A percentile compares a stretch with the other conserved stretches of the same genome.
Evolutionary conservation across 2,113 vertebrate species (phyloP).

Genomic region (Oryzias javanicus): DNA sequence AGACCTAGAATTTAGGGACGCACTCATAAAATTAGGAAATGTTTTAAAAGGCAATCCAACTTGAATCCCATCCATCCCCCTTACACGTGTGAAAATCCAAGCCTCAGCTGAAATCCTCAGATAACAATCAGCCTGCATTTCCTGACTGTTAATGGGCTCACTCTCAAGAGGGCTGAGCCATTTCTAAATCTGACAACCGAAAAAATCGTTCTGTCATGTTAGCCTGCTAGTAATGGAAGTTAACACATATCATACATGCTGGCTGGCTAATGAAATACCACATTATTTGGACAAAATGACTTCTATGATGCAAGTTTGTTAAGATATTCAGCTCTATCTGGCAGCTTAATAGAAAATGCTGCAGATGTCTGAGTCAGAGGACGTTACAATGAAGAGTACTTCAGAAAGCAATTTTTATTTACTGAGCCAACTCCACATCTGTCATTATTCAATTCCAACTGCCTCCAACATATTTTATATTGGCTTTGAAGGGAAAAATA

Average conservation of each 20-base stretch:
- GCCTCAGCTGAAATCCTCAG: slow-evolving; percentile 1
- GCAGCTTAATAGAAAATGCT: slow-evolving; percentile 11
- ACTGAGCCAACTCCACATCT: too few species aligned
- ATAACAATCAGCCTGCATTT: slow-evolving; percentile 12
- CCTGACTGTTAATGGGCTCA: slow-evolving; percentile 15
- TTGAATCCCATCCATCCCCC: neutral
- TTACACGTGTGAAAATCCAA: neutral
- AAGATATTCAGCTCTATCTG: slow-evolving; percentile 10
- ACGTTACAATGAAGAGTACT: too few species aligned
- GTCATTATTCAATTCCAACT: too few species aligned
- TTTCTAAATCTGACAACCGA: slow-evolving; percentile 41
- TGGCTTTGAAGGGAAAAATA: too few species aligned
- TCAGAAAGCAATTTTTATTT: too few species aligned
- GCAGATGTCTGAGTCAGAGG: slow-evolving; percentile 16
- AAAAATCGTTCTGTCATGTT: slow-evolving; percentile 32
- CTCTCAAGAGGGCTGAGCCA: neutral
- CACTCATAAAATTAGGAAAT: neutral
- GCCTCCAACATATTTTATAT: too few species aligned
- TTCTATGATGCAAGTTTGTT: slow-evolving; percentile 13
- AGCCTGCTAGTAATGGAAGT: slow-evolving; percentile 23
- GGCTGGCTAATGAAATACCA: slow-evolving; percentile 25
- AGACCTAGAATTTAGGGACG: neutral
- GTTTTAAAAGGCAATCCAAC: neutral
- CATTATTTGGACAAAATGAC: slow-evolving; percentile 14
- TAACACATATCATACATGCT: slow-evolving; percentile 13